Evolutionary conservation across 1,140 invertebrate genomes (phyloP).

Genomic region (Alviniconcha marisindica): DNA sequence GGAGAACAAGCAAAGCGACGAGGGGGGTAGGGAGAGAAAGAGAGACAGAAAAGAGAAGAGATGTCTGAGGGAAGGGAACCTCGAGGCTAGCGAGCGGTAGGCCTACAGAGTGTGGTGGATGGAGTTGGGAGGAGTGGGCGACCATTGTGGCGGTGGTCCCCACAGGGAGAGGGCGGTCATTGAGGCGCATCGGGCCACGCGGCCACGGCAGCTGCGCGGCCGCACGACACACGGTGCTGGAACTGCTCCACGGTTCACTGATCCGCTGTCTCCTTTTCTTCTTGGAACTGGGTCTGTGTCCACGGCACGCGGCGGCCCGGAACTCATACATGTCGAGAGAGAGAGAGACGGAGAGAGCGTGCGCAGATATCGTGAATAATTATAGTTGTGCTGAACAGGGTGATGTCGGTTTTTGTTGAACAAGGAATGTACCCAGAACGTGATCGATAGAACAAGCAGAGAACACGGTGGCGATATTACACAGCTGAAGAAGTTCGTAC

Average conservation of each 20-base stretch:
- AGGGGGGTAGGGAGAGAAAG: not conserved
- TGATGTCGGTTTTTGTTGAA: not conserved
- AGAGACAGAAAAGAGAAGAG: no score
- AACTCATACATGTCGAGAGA: no score
- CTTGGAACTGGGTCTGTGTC: no score
- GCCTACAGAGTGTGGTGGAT: not conserved
- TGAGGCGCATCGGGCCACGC: not conserved
- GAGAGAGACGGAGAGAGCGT: no score
- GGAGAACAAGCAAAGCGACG: constrained; percentile 16
- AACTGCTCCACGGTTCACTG: not conserved
- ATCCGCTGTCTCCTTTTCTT: not conserved
- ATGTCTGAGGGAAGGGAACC: not conserved
- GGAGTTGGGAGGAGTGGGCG: not conserved
- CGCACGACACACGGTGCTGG: not conserved
- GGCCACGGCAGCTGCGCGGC: not conserved
- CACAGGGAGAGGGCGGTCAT: no score
- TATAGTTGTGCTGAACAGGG: no score
- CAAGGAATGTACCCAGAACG: no score
- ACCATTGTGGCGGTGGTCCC: not conserved
- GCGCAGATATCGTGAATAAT: no score
- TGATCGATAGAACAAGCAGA: no score
- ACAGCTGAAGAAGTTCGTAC: no score
- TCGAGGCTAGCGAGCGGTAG: not conserved
- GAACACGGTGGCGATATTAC: no score
- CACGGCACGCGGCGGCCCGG: no score